Evolutionary conservation across 2,797 vertebrate genomes (phyloP).

Genomic region (Oophaga sylvatica): DNA sequence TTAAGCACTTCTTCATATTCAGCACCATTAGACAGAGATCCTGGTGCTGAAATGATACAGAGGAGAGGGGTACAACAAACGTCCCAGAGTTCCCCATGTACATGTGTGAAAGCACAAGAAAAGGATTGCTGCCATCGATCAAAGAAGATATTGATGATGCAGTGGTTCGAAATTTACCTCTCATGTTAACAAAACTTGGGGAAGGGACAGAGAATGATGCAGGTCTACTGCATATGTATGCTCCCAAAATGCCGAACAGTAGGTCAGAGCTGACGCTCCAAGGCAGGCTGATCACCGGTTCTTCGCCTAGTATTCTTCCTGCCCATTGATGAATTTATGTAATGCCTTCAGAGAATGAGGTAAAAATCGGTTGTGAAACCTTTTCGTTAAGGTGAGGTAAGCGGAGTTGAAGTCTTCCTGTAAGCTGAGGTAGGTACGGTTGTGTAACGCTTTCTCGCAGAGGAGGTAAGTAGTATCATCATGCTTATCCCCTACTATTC

Average conservation of each 20-base stretch:
- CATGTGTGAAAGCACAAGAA: conserved; percentile 14
- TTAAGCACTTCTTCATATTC: conserved; percentile 41
- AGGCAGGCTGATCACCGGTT: background rate
- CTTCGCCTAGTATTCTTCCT: conserved; percentile 26
- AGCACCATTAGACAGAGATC: conserved; percentile 18
- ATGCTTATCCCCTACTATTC: conserved; percentile 59
- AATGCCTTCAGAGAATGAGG: conserved; percentile 56
- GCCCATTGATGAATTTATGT: conserved; percentile 46
- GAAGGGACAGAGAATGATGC: conserved; percentile 5
- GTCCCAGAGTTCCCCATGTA: conserved; percentile 8
- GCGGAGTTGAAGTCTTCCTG: conserved; percentile 55
- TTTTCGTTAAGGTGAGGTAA: conserved; percentile 56
- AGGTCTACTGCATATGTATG: conserved; percentile 37
- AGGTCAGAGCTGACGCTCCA: conserved; percentile 25
- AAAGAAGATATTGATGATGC: background rate
- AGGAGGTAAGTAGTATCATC: conserved; percentile 65
- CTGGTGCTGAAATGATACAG: background rate
- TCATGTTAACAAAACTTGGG: conserved; percentile 8
- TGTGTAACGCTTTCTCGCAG: conserved; percentile 59
- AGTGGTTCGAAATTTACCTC: background rate
- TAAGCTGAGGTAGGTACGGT: conserved; percentile 62
- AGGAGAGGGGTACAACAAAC: background rate
- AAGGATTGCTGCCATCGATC: background rate
- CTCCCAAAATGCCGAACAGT: conserved; percentile 36
- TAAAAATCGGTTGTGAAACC: conserved; percentile 53